Evolutionary conservation across 2,797 vertebrate species (phyloP).

Genomic region (Rhodeus uyekii): DNA sequence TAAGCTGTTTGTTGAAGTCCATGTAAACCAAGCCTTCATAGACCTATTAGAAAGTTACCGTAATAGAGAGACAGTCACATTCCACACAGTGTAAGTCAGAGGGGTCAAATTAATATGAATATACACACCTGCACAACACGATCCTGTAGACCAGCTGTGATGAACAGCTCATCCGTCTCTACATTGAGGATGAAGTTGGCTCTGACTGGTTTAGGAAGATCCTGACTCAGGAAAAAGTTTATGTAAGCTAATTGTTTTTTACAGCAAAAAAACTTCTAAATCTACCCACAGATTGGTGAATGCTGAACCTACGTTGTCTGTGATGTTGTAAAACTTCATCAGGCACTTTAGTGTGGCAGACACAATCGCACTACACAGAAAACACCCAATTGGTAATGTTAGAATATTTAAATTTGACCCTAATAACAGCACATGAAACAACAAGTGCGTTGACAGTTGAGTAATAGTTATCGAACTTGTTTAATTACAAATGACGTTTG

Average conservation of each 20-base stretch:
- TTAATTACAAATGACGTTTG: background rate
- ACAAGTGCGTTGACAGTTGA: background rate
- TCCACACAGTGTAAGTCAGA: background rate
- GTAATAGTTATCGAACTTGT: background rate
- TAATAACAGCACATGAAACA: background rate
- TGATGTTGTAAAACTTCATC: slow-evolving; percentile 85
- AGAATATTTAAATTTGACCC: background rate
- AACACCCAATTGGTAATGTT: background rate
- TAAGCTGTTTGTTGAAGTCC: slow-evolving; percentile 81
- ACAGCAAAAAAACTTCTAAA: background rate
- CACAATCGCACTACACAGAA: slow-evolving; percentile 77
- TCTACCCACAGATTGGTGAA: background rate
- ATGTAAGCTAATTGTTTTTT: background rate
- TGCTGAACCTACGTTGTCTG: slow-evolving; percentile 70
- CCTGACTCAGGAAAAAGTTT: slow-evolving; percentile 62
- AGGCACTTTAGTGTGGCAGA: slow-evolving; percentile 83
- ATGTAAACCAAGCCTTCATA: slow-evolving; percentile 85
- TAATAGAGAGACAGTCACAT: background rate
- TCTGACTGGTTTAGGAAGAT: slow-evolving; percentile 78
- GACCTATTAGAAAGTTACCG: slow-evolving; percentile 70
- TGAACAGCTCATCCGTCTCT: slow-evolving; percentile 84
- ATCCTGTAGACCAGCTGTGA: slow-evolving; percentile 84
- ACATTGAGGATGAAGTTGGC: slow-evolving; percentile 85
- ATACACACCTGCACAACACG: slow-evolving; percentile 80
- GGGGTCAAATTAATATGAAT: background rate